Evolutionary conservation across 1,140 invertebrate species (phyloP).

Genomic region (Anastrepha ludens): DNA sequence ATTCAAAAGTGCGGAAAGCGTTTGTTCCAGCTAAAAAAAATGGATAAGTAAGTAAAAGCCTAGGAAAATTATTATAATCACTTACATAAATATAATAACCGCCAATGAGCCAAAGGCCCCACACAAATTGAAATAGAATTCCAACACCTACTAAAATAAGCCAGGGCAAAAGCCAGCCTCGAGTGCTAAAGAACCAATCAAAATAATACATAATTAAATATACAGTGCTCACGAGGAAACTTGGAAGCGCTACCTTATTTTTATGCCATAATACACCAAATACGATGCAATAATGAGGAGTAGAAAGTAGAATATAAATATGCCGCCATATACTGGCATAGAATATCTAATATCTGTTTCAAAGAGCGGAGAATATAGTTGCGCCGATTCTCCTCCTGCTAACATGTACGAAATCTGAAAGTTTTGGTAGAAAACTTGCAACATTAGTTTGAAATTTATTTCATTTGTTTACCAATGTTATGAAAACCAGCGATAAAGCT

Average conservation of each 20-base stretch:
- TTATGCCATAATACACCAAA: constrained; percentile 77
- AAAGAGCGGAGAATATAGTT: constrained; percentile 90
- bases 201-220: constrained; percentile 16
- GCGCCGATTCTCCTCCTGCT: constrained; percentile 88
- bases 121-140: constrained; percentile 85
- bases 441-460: neutral
- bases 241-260: constrained; percentile 70
- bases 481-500: constrained; percentile 82
- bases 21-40: constrained; percentile 82
- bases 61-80: constrained; percentile 56
- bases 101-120: constrained; percentile 88
- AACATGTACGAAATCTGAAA: constrained; percentile 81
- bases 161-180: constrained; percentile 89
- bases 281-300: constrained; percentile 80
- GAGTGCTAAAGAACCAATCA: constrained; percentile 63
- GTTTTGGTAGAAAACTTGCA: neutral
- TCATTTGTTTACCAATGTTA: constrained; percentile 78
- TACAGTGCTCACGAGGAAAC: neutral
- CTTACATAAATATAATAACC: constrained; percentile 94
- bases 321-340: constrained; percentile 82
- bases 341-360: constrained; percentile 87
- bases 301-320: constrained; percentile 85
- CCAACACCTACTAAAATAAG: constrained; percentile 81
- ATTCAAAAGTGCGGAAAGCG: constrained; percentile 83
- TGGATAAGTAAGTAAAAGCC: constrained; percentile 51